These are phyloP conservation scores for Chymomyza fuscimana DNA, from an alignment of 2,888 invertebrate genomes.

Conservation along the genomic window DNA sequence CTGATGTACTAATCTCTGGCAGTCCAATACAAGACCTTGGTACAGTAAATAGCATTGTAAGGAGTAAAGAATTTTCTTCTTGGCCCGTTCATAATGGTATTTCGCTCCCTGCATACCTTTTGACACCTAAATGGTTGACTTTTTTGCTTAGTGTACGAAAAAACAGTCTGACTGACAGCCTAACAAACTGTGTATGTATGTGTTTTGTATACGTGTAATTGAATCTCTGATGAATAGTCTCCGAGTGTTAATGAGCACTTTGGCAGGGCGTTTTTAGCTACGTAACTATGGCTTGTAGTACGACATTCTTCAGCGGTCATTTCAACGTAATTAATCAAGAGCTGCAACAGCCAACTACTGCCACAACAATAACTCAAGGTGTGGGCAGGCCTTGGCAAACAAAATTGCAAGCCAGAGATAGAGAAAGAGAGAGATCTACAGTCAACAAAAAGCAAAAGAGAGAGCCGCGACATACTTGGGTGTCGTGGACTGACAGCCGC, in stretches of 20 bases:
- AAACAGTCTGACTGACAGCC: neutral
- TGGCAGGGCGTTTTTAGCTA: slow-evolving; percentile 20
- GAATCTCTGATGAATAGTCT: slow-evolving; percentile 63
- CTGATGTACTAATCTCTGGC: too few species aligned
- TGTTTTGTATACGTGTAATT: slow-evolving; percentile 40
- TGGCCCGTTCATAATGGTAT: too few species aligned
- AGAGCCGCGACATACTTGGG: neutral
- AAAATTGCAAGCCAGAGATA: slow-evolving; percentile 36
- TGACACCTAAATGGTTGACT: too few species aligned
- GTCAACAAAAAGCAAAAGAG: neutral
- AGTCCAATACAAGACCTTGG: too few species aligned
- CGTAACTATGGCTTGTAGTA: neutral
- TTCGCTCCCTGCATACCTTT: too few species aligned
- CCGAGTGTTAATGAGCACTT: slow-evolving; percentile 63
- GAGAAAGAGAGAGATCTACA: neutral
- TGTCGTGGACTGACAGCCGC: slow-evolving; percentile 13
- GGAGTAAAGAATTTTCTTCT: too few species aligned
- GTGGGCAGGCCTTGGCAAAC: slow-evolving; percentile 20
- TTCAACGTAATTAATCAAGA: slow-evolving; percentile 48
- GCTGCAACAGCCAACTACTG: slow-evolving; percentile 12
- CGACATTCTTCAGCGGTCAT: slow-evolving; percentile 40
- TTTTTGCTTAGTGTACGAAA: neutral
- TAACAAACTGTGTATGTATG: slow-evolving; percentile 6
- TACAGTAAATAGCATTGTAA: too few species aligned
- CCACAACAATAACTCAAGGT: slow-evolving; percentile 4